phyloP scores from a whole-genome alignment of 2,888 invertebrate genomes.

The Kryphioiulus occultus region DNA sequence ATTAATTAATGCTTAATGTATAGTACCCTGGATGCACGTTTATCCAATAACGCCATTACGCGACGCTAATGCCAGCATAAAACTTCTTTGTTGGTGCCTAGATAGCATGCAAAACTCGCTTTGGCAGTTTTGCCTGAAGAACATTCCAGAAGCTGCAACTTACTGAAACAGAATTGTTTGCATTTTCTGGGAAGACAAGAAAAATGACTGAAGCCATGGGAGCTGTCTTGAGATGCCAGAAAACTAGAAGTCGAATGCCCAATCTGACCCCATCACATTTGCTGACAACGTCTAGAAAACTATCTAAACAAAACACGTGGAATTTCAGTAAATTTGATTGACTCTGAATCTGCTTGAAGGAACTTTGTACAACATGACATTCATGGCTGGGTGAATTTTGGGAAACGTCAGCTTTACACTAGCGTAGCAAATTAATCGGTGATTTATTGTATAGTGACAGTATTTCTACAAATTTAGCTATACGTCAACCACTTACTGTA shows the following conservation, averaged over 20 bases:
- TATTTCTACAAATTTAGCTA: too few species aligned
- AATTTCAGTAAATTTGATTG: background rate
- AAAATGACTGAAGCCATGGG: background rate
- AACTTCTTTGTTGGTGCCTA: constrained; percentile 39
- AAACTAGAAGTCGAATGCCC: background rate
- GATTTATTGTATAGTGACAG: background rate
- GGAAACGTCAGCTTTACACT: background rate
- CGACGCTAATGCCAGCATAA: constrained; percentile 18
- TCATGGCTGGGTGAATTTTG: background rate
- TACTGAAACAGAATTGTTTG: background rate
- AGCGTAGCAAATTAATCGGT: background rate
- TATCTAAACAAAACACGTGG: background rate
- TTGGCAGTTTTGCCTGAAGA: background rate
- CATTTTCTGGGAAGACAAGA: background rate
- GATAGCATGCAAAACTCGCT: background rate
- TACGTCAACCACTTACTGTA: too few species aligned
- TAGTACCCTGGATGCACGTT: constrained; percentile 39
- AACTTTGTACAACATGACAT: background rate
- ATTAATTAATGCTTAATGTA: constrained; percentile 40
- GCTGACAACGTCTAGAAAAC: background rate
- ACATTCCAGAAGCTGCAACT: background rate
- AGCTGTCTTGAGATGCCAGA: background rate
- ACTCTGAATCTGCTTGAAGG: background rate
- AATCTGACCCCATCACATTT: constrained; percentile 7
- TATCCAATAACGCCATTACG: constrained; percentile 27